Evolutionary conservation across 1,140 invertebrate species (phyloP).

Genomic region (Homalodisca vitripennis): DNA sequence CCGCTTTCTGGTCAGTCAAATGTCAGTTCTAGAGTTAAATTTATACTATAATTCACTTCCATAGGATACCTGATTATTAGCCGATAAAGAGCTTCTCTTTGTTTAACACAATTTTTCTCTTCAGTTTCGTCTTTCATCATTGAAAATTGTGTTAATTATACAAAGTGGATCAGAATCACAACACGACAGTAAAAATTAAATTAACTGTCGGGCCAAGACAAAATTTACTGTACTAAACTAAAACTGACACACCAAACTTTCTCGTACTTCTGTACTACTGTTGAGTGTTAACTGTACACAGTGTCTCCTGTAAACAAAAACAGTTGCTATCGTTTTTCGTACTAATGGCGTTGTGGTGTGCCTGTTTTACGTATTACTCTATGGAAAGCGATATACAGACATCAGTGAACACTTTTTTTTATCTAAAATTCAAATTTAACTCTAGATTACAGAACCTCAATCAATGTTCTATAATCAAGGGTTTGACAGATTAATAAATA

Average conservation of each 20-base stretch:
- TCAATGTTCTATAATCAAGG: too few species aligned
- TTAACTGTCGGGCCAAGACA: neutral
- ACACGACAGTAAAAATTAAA: neutral
- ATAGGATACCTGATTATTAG: slow-evolving; percentile 93
- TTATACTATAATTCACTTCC: slow-evolving; percentile 41
- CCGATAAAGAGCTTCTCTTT: slow-evolving; percentile 76
- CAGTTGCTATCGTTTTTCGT: too few species aligned
- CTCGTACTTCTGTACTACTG: neutral
- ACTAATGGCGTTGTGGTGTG: too few species aligned
- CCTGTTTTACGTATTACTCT: too few species aligned
- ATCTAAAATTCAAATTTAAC: too few species aligned
- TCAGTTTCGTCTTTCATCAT: slow-evolving; percentile 29
- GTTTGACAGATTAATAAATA: too few species aligned
- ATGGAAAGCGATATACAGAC: too few species aligned
- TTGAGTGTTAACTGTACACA: neutral
- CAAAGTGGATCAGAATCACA: neutral
- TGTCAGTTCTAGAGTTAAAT: slow-evolving; percentile 23
- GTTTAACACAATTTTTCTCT: slow-evolving; percentile 73
- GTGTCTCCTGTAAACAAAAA: neutral
- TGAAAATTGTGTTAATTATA: neutral
- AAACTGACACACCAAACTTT: neutral
- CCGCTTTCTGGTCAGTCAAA: slow-evolving; percentile 25
- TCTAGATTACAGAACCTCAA: too few species aligned
- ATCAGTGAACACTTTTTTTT: too few species aligned
- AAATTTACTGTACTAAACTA: neutral